Evolutionary conservation across 1,140 invertebrate species (phyloP), one percentile per base, ranked within the genome.

Genomic region (Aricia agestis): DNA sequence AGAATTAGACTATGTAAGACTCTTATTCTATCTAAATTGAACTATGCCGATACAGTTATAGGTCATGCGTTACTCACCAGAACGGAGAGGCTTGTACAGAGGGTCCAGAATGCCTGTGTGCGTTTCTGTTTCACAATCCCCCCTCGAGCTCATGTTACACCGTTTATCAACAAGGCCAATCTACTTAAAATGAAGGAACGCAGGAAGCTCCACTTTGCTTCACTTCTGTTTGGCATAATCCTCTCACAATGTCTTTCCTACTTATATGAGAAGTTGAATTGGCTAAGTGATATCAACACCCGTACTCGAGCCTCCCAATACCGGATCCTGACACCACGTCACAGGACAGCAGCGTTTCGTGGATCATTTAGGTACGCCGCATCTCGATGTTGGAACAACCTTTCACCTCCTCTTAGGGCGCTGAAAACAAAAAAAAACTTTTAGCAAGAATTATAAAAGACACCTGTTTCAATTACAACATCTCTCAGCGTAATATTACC

Each of bases 41-140:
- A 69, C 10, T 69, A 69, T 45, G 58, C 58, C 41, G 58, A 69
- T 41, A 17, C 31, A 2, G 13, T 69, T 3, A 41, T 36, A n/a
- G 58, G 32, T 10, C 58, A 32, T 2, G 11, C 58, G 0, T 32
- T 69, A 6, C n/a, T 67, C 15, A 11, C 32, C 15, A 58, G 68
- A 2, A 69, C 58, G 1, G 52, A 41, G 36, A 68, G 45, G n/a
- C 25, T 25, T 25, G 25, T 25, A 25, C 66, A 68, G 70, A 11
- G 70, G 4, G 31, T 72, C 0, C 70, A 72, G 10, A 68, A 72
- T 25, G 70, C 66, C n/a, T 25, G 25, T 25, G 57, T 32, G 18
- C 19, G 70, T 9, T 72, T 67, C 36, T 72, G 70, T 42, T 69
- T 7, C 18, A 31, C 65, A 13, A 15, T 72, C 4, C 67, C 71